Evolutionary conservation across 1,140 invertebrate species (phyloP).

Genomic region (Meloidogyne hapla): DNA sequence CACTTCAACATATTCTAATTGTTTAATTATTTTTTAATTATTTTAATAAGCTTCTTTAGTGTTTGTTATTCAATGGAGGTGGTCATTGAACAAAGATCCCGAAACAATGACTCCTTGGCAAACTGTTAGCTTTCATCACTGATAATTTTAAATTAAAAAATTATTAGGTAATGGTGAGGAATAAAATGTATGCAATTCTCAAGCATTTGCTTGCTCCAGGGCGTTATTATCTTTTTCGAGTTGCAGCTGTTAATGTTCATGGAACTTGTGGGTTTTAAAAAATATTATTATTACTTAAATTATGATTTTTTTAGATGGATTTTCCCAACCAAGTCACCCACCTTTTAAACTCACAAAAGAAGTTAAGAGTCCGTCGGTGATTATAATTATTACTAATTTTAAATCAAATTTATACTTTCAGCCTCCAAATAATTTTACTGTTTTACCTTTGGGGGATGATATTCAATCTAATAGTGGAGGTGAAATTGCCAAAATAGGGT

Average conservation of each 20-base stretch:
- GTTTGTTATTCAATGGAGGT: conserved; percentile 58
- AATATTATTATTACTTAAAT: conserved; percentile 6
- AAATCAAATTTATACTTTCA: neutral
- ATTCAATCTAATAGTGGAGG: neutral
- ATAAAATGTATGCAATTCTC: conserved; percentile 61
- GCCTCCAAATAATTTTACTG: conserved; percentile 49
- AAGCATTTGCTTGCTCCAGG: conserved; percentile 58
- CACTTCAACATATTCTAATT: conserved; percentile 50
- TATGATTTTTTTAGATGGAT: conserved; percentile 32
- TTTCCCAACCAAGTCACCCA: conserved; percentile 44
- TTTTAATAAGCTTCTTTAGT: conserved; percentile 25
- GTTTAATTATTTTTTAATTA: neutral
- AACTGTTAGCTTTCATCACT: conserved; percentile 50
- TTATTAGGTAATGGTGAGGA: conserved; percentile 45
- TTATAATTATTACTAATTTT: neutral
- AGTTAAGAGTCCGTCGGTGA: conserved; percentile 46
- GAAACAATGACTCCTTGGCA: conserved; percentile 60
- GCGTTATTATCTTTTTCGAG: conserved; percentile 56
- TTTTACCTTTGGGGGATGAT: conserved; percentile 29
- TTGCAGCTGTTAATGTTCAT: conserved; percentile 48
- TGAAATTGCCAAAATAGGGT: conserved; percentile 42
- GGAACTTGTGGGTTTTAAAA: conserved; percentile 32
- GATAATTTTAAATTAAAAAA: neutral
- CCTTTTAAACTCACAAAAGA: conserved; percentile 60
- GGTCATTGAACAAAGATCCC: conserved; percentile 50